phyloP scores from a whole-genome alignment of 2,797 vertebrate species.

The Chloroceryle amazona region DNA sequence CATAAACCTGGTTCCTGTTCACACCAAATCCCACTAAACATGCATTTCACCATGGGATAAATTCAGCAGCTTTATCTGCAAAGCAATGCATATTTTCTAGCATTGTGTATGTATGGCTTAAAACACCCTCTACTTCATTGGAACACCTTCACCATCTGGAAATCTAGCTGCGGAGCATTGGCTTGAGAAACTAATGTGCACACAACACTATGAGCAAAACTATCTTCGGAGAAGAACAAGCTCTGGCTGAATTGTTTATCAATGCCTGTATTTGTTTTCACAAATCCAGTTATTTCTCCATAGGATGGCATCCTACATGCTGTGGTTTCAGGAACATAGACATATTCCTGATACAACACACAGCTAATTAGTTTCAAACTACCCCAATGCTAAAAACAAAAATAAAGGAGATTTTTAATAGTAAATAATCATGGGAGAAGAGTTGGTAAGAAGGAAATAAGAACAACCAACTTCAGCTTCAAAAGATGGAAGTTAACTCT shows the following conservation, averaged over 20 bases:
- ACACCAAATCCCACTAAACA: background rate
- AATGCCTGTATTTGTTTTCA: background rate
- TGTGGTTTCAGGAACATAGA: background rate
- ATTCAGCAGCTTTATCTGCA: background rate
- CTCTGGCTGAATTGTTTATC: background rate
- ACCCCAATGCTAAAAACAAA: background rate
- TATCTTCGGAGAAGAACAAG: background rate
- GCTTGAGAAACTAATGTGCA: background rate
- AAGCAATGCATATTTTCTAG: background rate
- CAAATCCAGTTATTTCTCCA: conserved; percentile 1
- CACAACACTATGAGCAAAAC: background rate
- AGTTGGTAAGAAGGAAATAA: background rate
- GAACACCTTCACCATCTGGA: background rate
- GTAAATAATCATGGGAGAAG: background rate
- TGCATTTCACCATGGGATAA: background rate
- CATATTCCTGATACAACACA: background rate
- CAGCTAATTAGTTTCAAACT: background rate
- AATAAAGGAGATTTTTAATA: background rate
- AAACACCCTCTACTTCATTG: background rate
- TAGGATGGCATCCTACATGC: background rate
- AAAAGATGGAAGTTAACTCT: background rate
- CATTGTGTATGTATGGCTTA: background rate
- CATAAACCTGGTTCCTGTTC: background rate
- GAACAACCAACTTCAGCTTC: background rate
- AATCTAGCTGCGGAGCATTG: background rate